A percentile compares a stretch with the other conserved stretches of the same genome.
phyloP scores from a whole-genome alignment of 2,113 vertebrate species.

The Dicerorhinus sumatrensis region DNA sequence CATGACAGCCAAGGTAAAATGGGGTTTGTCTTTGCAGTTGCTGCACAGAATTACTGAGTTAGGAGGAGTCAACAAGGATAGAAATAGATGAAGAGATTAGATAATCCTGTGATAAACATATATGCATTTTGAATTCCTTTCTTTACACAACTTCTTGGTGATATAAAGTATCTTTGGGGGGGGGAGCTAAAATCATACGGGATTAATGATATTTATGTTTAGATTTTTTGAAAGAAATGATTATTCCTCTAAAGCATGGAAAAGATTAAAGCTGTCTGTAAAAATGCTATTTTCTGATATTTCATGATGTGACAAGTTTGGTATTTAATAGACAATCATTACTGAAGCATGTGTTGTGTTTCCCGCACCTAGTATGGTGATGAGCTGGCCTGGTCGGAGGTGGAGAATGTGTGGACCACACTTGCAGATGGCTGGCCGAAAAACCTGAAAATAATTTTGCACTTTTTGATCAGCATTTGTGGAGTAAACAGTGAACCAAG shows the following conservation, averaged over 20 bases:
- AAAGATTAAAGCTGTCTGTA: not conserved
- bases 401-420: conserved; percentile 99
- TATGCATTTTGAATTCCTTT: not conserved
- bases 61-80: not conserved
- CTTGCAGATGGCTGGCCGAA: conserved; percentile 99
- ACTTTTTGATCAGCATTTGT: conserved; percentile 98
- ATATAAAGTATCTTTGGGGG: not conserved
- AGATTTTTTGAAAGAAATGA: not conserved
- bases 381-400: conserved; percentile 98
- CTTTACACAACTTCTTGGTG: not conserved
- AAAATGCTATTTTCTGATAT: not conserved
- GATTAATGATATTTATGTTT: not conserved
- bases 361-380: conserved; percentile 93
- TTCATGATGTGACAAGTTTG: not conserved
- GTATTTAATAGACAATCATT: not conserved
- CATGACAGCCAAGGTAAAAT: conserved; percentile 97
- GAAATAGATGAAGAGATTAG: not conserved
- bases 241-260: not conserved
- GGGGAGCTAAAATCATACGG: not conserved
- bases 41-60: not conserved
- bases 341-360: not conserved
- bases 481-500: conserved; percentile 98
- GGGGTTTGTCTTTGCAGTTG: not conserved
- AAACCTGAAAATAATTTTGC: conserved; percentile 98
- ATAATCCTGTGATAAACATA: too few species aligned